Evolutionary conservation across 2,113 vertebrate genomes (phyloP), one percentile per base, ranked within the genome.

Genomic region (Pantherophis guttatus): DNA sequence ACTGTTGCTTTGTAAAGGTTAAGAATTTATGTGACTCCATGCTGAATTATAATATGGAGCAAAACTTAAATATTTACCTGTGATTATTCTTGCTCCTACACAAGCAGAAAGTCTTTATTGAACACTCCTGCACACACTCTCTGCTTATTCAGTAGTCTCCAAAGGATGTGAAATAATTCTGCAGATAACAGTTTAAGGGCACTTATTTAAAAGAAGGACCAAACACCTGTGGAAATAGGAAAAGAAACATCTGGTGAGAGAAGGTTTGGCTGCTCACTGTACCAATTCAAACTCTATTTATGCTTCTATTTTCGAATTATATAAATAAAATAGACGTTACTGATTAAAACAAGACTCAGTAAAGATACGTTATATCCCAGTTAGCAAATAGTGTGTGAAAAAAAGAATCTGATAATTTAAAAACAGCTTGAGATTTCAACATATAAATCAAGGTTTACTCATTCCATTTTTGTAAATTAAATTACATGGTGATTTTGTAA

Each of bases 311-410:
- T 95, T 88, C 88, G 7, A 58, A 26, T 90, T 54, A 59, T 86
- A 62, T 89, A 95, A 95, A 94, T 93, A 58, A 92, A 96, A 96
- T 94, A 93, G 88, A 94, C 92, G 94, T 94, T 70, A 93, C 90
- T 92, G 92, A 94, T 97, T 96, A 96, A 92, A 96, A 94, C 0
- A 50, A 93, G 93, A 93, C 92, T 54, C 59, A 62, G 70, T 39
- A 62, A 91, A 85, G 90, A 53, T 48, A 91, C 88, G 91, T 95
- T 92, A 92, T 26, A 54, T 95, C 91, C 94, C 91, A 53, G 2
- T 53, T 87, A 92, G 58, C 33, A 91, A 89, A 39, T 90, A 1
- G 7, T 0, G 70, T 1, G 44, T 9, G 44, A 91, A 95, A 93
- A 53, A 13, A 93, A 29, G 44, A 39, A 86, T 81, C 59, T 44